Base-by-base conservation (phyloP, 1,140 invertebrate species). In the Bicyclus anynana region DNA sequence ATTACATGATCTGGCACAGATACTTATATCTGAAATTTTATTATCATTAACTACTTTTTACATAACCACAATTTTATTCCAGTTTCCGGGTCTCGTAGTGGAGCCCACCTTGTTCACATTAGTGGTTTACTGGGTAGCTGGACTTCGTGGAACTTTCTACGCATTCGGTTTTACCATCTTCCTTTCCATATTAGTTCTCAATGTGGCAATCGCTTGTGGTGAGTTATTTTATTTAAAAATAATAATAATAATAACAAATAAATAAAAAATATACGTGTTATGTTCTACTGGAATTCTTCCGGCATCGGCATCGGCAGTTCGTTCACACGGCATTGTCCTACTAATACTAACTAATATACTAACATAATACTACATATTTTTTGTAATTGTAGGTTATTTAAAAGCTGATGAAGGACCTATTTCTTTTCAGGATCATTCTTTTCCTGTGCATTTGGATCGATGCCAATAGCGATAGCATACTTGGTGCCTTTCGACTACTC, bases 401-500 rank as follows among this genome's bases (percentile, higher is more conserved):
- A n/a, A n/a, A n/a, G n/a, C n/a, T n/a, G n/a, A n/a, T n/a, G n/a
- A n/a, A n/a, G n/a, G n/a, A n/a, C n/a, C n/a, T n/a, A n/a, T 38
- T 37, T 27, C 46, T 26, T 67, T 52, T 90, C 80, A 96, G 95
- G 95, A 35, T 93, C 94, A 54, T 96, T 97, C 77, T 97, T 97
- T 77, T 96, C 95, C 0, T 93, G 93, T 29, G 93, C 94, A 10
- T 96, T 96, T 72, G 94, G 95, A 33, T 94, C 93, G 17, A 92
- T 96, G 58, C 91, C 94, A 16, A 73, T 93, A 46, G 95, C 95
- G 2, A 94, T 97, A 90, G 92, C 94, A 0, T 95, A 95, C 77
- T 89, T 97, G 33, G 93, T 97, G 29, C 95, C 96, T 0, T 95
- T 97, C 72, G 95, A 97, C 86, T 96, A 96, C 61, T 88, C 95